Evolutionary conservation across 2,113 vertebrate genomes (phyloP).

Genomic region (Camelus dromedarius): DNA sequence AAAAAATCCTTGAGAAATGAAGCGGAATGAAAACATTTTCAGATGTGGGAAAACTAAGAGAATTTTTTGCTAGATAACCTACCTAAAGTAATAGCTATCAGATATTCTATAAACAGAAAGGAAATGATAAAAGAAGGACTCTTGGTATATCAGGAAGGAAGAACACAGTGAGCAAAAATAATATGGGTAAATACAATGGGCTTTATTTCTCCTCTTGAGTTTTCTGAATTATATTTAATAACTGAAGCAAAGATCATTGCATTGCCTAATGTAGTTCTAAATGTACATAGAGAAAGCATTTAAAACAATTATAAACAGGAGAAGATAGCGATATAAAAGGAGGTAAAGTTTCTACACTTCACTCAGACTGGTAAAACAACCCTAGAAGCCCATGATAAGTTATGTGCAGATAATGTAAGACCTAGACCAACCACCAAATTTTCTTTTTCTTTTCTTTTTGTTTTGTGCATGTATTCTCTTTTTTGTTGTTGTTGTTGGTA

Average conservation of each 20-base stretch:
- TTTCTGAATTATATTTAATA: conserved; percentile 13
- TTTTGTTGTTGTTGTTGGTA: too few species aligned
- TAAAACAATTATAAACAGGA: background rate
- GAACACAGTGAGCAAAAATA: background rate
- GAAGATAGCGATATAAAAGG: background rate
- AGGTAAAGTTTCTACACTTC: background rate
- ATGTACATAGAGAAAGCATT: background rate
- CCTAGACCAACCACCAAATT: background rate
- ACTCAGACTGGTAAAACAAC: background rate
- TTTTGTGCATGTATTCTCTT: too few species aligned
- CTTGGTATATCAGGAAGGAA: background rate
- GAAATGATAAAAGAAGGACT: conserved; percentile 2
- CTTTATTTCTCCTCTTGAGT: background rate
- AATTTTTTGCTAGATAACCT: background rate
- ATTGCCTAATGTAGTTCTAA: background rate
- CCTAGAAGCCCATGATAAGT: background rate
- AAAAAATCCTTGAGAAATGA: background rate
- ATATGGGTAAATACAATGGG: background rate
- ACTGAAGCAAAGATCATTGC: background rate
- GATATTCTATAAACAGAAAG: background rate
- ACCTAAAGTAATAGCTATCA: background rate
- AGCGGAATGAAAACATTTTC: background rate
- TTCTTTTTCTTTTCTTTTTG: too few species aligned
- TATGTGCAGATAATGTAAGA: background rate
- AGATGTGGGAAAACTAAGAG: background rate